These are phyloP conservation scores for Stigmatopora nigra DNA, from an alignment of 2,113 vertebrate species.

Conservation along the genomic window DNA sequence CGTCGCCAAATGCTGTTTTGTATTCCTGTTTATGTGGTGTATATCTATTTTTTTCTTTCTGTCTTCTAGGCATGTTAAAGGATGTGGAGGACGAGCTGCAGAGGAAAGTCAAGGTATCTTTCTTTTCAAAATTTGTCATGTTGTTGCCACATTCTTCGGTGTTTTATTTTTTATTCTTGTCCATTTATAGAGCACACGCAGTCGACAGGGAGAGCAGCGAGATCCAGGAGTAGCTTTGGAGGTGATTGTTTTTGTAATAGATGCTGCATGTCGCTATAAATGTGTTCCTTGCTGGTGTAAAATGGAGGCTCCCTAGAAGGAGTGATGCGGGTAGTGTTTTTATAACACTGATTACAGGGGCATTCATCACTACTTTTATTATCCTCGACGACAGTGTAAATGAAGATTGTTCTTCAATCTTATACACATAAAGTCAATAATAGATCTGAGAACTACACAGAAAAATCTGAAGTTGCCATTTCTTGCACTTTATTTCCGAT, in stretches of 20 bases:
- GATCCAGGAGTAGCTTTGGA: constrained; percentile 93
- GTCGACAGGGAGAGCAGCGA: constrained; percentile 94
- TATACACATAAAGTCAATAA: background rate
- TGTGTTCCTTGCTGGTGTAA: background rate
- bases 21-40: too few relatives aligned
- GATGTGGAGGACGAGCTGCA: constrained; percentile 98
- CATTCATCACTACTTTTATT: background rate
- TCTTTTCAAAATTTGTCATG: background rate
- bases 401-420: background rate
- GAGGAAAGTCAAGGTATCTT: constrained; percentile 90
- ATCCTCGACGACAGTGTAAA: background rate
- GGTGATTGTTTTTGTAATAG: constrained; percentile 63
- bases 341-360: background rate
- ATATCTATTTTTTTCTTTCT: too few relatives aligned
- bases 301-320: background rate
- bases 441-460: background rate
- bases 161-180: background rate
- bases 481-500: background rate
- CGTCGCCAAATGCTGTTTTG: background rate
- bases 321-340: background rate
- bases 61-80: constrained; percentile 89
- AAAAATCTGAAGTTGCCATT: background rate
- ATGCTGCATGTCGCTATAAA: background rate
- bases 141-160: background rate
- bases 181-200: constrained; percentile 84